Conservation (phyloP, 2,113 vertebrate species). For the Myanophis thanlyinensis region DNA sequence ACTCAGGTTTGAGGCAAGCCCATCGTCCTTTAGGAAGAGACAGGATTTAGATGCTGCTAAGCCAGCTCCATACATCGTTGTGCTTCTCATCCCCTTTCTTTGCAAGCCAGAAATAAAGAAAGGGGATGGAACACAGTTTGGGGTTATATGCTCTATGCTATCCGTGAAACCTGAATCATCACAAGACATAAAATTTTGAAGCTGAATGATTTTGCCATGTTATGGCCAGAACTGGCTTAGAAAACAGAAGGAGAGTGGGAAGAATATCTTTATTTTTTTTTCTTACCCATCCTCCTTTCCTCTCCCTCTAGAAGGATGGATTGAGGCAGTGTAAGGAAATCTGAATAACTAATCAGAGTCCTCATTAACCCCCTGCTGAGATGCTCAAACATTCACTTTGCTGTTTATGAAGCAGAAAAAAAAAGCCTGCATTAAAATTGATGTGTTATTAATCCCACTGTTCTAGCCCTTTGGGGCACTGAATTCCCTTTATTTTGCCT, state of each 20-base stretch:
- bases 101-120: no score
- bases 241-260: slow-evolving; percentile 4
- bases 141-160: background rate
- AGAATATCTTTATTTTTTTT: slow-evolving; percentile 14
- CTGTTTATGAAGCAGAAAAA: slow-evolving; percentile 76
- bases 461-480: slow-evolving; percentile 51
- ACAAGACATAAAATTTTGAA: background rate
- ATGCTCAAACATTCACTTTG: slow-evolving; percentile 89
- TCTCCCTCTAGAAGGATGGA: slow-evolving; percentile 61
- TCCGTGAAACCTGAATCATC: background rate
- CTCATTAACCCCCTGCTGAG: slow-evolving; percentile 91
- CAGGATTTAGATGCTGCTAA: background rate
- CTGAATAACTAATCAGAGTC: slow-evolving; percentile 91
- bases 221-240: background rate
- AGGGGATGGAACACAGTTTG: background rate
- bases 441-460: slow-evolving; percentile 77
- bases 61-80: background rate
- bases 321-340: slow-evolving; percentile 70
- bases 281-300: slow-evolving; percentile 34
- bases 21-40: background rate
- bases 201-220: background rate
- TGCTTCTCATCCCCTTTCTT: background rate
- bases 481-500: slow-evolving; percentile 44
- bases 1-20: background rate
- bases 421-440: slow-evolving; percentile 73